Conservation (phyloP, 2,888 invertebrate species). For the Amaurobius ferox region DNA sequence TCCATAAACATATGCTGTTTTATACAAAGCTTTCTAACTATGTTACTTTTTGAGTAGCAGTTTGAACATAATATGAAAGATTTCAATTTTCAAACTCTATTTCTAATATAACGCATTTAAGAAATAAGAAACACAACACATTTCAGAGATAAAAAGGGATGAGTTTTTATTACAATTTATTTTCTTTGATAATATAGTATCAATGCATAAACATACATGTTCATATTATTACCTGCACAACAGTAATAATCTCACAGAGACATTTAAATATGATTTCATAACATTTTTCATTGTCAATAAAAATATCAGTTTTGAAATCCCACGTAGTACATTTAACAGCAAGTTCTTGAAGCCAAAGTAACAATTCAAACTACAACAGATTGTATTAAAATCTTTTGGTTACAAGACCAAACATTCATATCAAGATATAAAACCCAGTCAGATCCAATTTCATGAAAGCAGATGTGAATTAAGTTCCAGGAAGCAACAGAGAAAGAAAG, state of each 20-base stretch:
- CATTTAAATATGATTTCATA: neutral
- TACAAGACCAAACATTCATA: neutral
- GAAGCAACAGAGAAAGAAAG: slow-evolving; percentile 14
- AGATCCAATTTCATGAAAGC: slow-evolving; percentile 35
- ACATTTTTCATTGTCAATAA: neutral
- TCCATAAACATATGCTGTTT: too few species aligned
- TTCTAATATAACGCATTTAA: too few species aligned
- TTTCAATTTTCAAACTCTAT: too few species aligned
- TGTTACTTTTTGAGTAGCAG: too few species aligned
- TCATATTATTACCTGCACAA: neutral
- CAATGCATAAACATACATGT: neutral
- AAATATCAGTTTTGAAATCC: neutral
- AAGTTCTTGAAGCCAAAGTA: slow-evolving; percentile 14
- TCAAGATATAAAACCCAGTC: slow-evolving; percentile 13
- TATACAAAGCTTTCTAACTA: too few species aligned
- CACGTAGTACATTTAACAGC: neutral
- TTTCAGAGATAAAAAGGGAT: neutral
- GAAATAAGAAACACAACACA: too few species aligned
- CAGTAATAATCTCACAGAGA: slow-evolving; percentile 13
- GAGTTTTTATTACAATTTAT: slow-evolving; percentile 6
- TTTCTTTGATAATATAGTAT: neutral
- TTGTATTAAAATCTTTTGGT: neutral
- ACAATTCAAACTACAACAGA: neutral
- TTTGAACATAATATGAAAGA: too few species aligned
- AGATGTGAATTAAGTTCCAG: slow-evolving; percentile 20